Percentiles rank a stretch among this genome's conserved stretches.
phyloP scores from a whole-genome alignment of 2,797 vertebrate species.

The Cetoscarus ocellatus region DNA sequence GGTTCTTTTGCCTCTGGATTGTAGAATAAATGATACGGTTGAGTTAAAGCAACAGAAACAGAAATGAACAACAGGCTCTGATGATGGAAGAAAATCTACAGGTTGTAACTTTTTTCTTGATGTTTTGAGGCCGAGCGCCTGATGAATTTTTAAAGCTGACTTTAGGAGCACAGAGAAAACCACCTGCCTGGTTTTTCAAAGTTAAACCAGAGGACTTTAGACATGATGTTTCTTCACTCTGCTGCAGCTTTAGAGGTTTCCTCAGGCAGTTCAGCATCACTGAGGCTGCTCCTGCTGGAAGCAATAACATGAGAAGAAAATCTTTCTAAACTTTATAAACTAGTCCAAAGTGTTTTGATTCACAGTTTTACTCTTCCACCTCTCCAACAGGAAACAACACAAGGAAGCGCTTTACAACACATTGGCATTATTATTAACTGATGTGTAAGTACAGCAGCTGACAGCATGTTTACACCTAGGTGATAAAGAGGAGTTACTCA shows the following conservation, averaged over 20 bases:
- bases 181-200: not conserved
- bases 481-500: too few species aligned
- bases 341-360: not conserved
- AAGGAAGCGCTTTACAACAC: too few species aligned
- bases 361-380: not conserved
- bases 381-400: too few species aligned
- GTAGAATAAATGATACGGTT: not conserved
- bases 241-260: conserved; percentile 17
- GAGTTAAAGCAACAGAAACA: not conserved
- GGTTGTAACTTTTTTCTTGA: not conserved
- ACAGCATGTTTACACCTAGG: too few species aligned
- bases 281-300: not conserved
- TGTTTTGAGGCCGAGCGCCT: not conserved
- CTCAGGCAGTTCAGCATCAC: not conserved
- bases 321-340: not conserved
- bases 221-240: not conserved
- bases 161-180: not conserved
- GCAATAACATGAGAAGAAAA: not conserved
- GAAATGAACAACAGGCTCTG: not conserved
- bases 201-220: not conserved
- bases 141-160: not conserved
- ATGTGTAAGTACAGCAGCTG: too few species aligned
- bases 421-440: too few species aligned
- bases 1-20: not conserved
- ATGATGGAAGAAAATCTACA: not conserved